A percentile compares a stretch with the other conserved stretches of the same genome.
phyloP scores from a whole-genome alignment of 2,797 vertebrate species.

The Dryobates pubescens region DNA sequence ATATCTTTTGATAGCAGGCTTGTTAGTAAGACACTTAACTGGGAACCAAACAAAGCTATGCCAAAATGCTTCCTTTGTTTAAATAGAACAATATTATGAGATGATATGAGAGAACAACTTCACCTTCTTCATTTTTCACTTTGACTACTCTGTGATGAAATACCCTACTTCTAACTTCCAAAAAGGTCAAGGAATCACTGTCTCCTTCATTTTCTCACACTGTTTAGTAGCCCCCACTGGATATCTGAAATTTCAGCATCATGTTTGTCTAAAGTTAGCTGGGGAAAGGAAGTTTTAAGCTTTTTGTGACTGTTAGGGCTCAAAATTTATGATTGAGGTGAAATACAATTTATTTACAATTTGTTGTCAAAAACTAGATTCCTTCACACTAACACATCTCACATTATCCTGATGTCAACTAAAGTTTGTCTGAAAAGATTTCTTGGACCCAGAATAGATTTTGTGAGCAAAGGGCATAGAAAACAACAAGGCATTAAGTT shows the following conservation, averaged over 20 bases:
- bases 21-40: background rate
- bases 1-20: background rate
- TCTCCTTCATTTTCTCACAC: background rate
- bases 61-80: background rate
- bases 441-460: background rate
- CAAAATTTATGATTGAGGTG: background rate
- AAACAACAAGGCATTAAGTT: background rate
- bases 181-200: background rate
- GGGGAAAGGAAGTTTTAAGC: background rate
- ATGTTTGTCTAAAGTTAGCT: background rate
- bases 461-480: background rate
- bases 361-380: fast-evolving
- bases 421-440: background rate
- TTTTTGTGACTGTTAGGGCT: background rate
- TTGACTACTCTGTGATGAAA: background rate
- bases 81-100: background rate
- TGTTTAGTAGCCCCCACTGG: background rate
- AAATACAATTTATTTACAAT: background rate
- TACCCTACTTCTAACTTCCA: background rate
- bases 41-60: background rate
- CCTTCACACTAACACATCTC: background rate
- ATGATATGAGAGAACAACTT: background rate
- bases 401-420: background rate
- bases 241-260: background rate
- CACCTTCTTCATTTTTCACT: background rate